Evolutionary conservation across 2,797 vertebrate species (phyloP).

Genomic region (Macroramphosus scolopax): DNA sequence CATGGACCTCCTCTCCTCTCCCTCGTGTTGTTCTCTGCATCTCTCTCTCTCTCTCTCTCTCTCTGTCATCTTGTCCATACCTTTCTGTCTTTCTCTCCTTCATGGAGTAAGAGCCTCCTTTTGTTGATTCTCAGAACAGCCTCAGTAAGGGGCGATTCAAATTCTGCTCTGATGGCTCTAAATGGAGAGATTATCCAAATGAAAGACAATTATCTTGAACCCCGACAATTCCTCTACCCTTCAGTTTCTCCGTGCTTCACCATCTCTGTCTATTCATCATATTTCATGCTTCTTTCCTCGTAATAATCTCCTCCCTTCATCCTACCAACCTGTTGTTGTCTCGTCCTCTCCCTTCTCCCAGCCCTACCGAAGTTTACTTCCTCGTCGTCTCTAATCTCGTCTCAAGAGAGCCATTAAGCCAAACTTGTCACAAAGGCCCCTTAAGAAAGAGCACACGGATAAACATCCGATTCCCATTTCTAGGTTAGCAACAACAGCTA

Average conservation of each 20-base stretch:
- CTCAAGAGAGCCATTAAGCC: slow-evolving; percentile 41
- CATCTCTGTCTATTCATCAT: slow-evolving; percentile 47
- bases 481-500: slow-evolving; percentile 41
- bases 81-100: slow-evolving; percentile 37
- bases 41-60: slow-evolving; percentile 1
- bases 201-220: slow-evolving; percentile 69
- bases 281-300: slow-evolving; percentile 49
- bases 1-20: slow-evolving; percentile 1
- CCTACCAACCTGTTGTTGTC: slow-evolving; percentile 25
- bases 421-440: slow-evolving; percentile 41
- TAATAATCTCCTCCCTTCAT: slow-evolving; percentile 30
- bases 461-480: slow-evolving; percentile 52
- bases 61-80: slow-evolving; percentile 30
- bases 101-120: slow-evolving; percentile 46
- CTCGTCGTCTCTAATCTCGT: slow-evolving; percentile 2
- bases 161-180: slow-evolving; percentile 71
- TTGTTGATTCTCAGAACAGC: slow-evolving; percentile 65
- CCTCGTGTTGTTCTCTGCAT: too few species aligned
- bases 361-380: too few species aligned
- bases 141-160: slow-evolving; percentile 57
- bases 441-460: slow-evolving; percentile 31
- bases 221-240: slow-evolving; percentile 50
- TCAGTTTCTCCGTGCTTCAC: slow-evolving; percentile 31
- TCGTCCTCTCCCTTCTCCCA: slow-evolving; percentile 3
- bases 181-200: slow-evolving; percentile 74